Evolutionary conservation across 2,797 vertebrate genomes (phyloP).

Genomic region (Eulemur rubriventer): DNA sequence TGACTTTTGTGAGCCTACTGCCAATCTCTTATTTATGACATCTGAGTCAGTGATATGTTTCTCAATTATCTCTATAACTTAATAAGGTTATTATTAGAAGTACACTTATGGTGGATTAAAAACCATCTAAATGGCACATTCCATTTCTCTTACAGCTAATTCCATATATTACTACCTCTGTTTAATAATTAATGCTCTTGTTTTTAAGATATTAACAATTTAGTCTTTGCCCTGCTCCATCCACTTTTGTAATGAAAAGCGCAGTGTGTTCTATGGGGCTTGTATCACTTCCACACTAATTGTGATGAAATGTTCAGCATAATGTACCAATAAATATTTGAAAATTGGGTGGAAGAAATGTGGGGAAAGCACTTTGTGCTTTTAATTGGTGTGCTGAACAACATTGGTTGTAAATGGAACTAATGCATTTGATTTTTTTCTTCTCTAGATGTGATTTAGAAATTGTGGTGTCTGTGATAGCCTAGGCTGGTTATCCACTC

Average conservation of each 20-base stretch:
- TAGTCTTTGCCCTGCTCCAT: slow-evolving; percentile 56
- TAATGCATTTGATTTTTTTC: slow-evolving; percentile 66
- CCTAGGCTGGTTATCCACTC: neutral
- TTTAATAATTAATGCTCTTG: slow-evolving; percentile 75
- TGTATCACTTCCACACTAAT: slow-evolving; percentile 69
- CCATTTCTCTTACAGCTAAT: slow-evolving; percentile 68
- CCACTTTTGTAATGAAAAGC: slow-evolving; percentile 71
- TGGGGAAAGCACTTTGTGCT: slow-evolving; percentile 73
- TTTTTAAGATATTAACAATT: slow-evolving; percentile 76
- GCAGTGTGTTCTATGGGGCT: slow-evolving; percentile 41
- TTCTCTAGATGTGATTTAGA: slow-evolving; percentile 64
- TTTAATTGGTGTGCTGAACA: slow-evolving; percentile 68
- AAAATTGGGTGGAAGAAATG: slow-evolving; percentile 68
- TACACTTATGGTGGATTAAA: slow-evolving; percentile 49
- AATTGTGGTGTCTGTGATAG: slow-evolving; percentile 47
- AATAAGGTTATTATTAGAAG: slow-evolving; percentile 68
- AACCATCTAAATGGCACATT: slow-evolving; percentile 66
- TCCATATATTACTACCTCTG: slow-evolving; percentile 67
- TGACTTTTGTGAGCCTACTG: slow-evolving; percentile 67
- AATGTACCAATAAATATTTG: slow-evolving; percentile 79
- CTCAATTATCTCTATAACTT: slow-evolving; percentile 56
- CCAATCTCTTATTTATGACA: slow-evolving; percentile 77
- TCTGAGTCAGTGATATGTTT: slow-evolving; percentile 66
- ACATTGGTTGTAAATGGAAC: slow-evolving; percentile 60
- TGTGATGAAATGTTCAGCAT: slow-evolving; percentile 72